Percentiles rank a stretch among this genome's conserved stretches.
Evolutionary conservation across 2,797 vertebrate species (phyloP).

Genomic region (Crenichthys baileyi): DNA sequence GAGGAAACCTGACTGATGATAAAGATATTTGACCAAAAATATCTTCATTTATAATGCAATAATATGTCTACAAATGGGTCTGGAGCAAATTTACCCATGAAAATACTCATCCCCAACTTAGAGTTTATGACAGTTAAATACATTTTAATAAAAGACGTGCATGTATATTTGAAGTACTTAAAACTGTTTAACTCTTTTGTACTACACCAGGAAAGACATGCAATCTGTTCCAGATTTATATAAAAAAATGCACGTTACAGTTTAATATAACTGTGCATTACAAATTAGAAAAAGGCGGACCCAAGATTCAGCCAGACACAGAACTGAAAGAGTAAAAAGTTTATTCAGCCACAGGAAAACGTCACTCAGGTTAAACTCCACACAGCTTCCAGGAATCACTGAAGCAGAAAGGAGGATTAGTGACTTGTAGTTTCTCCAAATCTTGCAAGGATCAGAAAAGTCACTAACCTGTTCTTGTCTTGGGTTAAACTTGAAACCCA

Average conservation of each 20-base stretch:
- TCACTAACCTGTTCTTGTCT: too few relatives aligned
- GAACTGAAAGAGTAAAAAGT: too few relatives aligned
- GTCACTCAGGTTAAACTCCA: too few relatives aligned
- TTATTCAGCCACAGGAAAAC: too few relatives aligned
- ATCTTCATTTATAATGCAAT: not conserved
- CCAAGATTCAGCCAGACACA: too few relatives aligned
- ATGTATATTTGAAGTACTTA: not conserved
- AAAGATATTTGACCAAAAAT: not conserved
- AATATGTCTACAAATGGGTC: not conserved
- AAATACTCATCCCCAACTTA: not conserved
- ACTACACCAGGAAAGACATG: not conserved
- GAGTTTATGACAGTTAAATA: not conserved
- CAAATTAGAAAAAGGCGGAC: too few relatives aligned
- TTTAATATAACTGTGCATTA: too few relatives aligned
- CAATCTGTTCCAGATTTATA: not conserved
- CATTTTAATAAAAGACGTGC: not conserved
- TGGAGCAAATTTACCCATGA: constrained; percentile 3
- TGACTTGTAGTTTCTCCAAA: too few relatives aligned
- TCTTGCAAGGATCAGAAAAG: too few relatives aligned
- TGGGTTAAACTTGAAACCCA: too few relatives aligned
- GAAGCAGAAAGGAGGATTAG: too few relatives aligned
- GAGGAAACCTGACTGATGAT: constrained; percentile 7
- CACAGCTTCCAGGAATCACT: too few relatives aligned
- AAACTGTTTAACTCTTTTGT: not conserved
- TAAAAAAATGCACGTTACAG: not conserved